Evolutionary conservation across 2,888 invertebrate species (phyloP), one percentile per base, ranked within the genome.

Genomic region (Xanthia icteritia): DNA sequence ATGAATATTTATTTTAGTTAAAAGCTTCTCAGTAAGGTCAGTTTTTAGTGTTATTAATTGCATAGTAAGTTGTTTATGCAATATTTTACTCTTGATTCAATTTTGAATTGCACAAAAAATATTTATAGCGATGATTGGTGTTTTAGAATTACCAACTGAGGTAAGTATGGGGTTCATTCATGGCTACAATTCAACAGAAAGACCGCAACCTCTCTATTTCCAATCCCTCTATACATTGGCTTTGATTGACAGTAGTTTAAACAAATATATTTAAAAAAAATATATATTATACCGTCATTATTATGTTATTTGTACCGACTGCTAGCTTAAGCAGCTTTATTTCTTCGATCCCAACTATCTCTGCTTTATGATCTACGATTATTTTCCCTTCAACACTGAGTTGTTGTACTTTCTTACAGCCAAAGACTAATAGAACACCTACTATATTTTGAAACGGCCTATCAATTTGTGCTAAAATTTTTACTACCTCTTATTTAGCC

Each of bases 1-100:
- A 75, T 79, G 69, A 78, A 86, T 88, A 81, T 83, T 77, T 48
- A 74, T 67, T 79, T 65, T 42, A n/a, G 45, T 65, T 73, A 76
- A 82, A 76, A 73, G 48, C 60, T 56, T 39, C 48, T 36, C 0
- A 31, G 45, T 78, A 70, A 88, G 84, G 87, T 73, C 85, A 74
- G 27, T 66, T 4, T 39, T 71, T 31, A 76, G 42, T 60, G 58
- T 65, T 36, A 54, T 66, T 58, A 71, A 60, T 77, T 65, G 15
- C 4, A 15, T 27, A 39, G n/a, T 71, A 72, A 75, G 23, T 73
- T 63, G 54, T 73, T 71, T 69, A 15, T 63, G 73, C 56, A 60
- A 60, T 42, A 17, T 20, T 45, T 63, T 48, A 39, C 5, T 63
- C 4, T 56, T 85, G 39, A 63, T 73, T 66, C 5, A 36, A 69